A percentile compares a stretch with the other conserved stretches of the same genome.
These are phyloP conservation scores for Pecten maximus DNA, from an alignment of 2,888 invertebrate species.

Conservation along the genomic window DNA sequence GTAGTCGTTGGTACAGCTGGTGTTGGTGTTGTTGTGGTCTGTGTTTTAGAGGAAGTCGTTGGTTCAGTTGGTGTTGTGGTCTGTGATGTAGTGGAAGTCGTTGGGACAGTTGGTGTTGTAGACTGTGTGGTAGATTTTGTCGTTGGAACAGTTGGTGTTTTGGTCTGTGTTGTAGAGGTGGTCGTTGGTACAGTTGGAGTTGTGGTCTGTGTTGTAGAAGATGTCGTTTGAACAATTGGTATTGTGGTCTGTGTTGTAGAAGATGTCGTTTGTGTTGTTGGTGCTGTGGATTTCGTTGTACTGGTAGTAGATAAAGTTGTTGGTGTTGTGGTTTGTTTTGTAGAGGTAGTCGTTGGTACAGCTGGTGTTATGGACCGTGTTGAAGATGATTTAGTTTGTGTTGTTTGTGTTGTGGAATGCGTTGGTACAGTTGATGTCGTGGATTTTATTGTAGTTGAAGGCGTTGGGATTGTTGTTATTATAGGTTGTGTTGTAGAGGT, in stretches of 20 bases:
- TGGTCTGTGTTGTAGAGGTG: conserved; percentile 14
- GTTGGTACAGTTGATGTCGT: conserved; percentile 37
- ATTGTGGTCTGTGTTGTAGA: neutral
- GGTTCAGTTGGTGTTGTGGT: neutral
- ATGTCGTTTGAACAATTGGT: neutral
- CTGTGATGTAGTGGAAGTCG: conserved; percentile 24
- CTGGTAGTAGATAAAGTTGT: neutral
- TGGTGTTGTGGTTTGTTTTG: neutral
- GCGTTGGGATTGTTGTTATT: neutral
- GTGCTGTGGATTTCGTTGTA: neutral
- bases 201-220: conserved; percentile 30
- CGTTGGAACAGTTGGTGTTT: neutral
- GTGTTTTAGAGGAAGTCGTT: neutral
- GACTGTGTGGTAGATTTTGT: conserved; percentile 37
- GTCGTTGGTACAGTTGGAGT: neutral
- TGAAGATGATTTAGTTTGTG: conserved; percentile 38
- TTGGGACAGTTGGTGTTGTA: conserved; percentile 31
- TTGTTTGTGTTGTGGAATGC: conserved; percentile 2
- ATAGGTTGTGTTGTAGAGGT: neutral
- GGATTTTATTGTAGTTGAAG: neutral
- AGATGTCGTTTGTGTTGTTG: too few relatives aligned
- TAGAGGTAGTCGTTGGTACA: conserved; percentile 10
- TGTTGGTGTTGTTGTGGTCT: neutral
- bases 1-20: neutral
- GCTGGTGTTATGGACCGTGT: conserved; percentile 38